Percentiles rank a stretch among this genome's conserved stretches.
Conservation (phyloP, 2,113 vertebrate species). For the Xenus cinereus region DNA sequence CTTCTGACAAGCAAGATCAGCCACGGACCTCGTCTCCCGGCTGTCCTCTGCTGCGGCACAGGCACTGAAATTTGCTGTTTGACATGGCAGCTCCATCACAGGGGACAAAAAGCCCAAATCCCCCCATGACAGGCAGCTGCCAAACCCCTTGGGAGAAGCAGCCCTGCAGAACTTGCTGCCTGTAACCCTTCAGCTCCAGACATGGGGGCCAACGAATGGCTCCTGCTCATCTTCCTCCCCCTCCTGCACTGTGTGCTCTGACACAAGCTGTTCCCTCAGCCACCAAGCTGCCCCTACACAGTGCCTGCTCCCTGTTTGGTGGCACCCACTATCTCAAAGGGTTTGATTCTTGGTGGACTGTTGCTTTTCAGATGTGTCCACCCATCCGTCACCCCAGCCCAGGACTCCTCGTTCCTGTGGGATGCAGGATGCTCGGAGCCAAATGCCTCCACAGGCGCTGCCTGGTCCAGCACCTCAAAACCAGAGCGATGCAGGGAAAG, state of each 20-base stretch:
- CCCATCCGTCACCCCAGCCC: fast-evolving
- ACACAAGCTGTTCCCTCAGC: not conserved
- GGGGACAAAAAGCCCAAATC: not conserved
- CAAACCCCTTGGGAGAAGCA: not conserved
- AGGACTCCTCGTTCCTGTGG: not conserved
- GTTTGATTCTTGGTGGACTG: no score
- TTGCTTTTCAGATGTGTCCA: not conserved
- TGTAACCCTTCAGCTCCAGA: not conserved
- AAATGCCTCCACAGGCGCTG: fast-evolving
- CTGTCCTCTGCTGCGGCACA: not conserved
- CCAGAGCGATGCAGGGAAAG: not conserved
- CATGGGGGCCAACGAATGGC: not conserved
- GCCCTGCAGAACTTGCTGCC: not conserved
- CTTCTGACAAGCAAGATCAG: not conserved
- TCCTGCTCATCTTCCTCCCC: not conserved
- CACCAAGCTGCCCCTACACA: no score
- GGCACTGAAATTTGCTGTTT: not conserved
- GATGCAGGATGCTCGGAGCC: not conserved
- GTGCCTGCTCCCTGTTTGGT: not conserved
- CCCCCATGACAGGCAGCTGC: not conserved
- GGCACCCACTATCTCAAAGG: not conserved
- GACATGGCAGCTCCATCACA: not conserved
- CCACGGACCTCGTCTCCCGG: no score
- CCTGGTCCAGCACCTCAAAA: fast-evolving
- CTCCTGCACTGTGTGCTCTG: no score